Conservation (phyloP, 1,140 invertebrate genomes). For the Trichonephila clavata region DNA sequence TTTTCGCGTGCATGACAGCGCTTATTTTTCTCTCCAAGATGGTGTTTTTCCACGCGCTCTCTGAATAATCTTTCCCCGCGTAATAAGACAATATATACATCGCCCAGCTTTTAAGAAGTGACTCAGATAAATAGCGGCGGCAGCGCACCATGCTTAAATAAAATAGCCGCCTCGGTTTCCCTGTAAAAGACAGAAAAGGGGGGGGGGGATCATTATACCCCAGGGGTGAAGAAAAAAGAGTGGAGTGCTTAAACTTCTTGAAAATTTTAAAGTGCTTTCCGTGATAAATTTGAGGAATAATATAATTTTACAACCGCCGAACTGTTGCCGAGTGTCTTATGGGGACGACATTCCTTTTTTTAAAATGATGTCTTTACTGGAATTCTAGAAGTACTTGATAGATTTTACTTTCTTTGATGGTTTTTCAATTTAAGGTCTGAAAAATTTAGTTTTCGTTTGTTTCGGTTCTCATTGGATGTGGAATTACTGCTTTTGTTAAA, state of each 20-base stretch:
- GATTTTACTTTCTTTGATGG: not conserved
- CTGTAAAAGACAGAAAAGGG: not conserved
- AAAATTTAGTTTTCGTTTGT: not conserved
- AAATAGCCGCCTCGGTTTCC: not conserved
- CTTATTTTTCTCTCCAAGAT: conserved; percentile 30
- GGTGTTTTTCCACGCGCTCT: not conserved
- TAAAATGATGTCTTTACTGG: not conserved
- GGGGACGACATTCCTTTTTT: conserved; percentile 14
- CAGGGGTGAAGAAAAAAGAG: not conserved
- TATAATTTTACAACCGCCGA: conserved; percentile 55
- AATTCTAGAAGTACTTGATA: not conserved
- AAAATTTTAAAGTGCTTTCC: conserved; percentile 69
- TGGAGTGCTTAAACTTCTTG: conserved; percentile 48
- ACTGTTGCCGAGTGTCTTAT: conserved; percentile 38
- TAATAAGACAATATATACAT: conserved; percentile 52
- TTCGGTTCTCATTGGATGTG: not conserved
- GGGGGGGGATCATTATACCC: not conserved
- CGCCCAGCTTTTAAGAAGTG: not conserved
- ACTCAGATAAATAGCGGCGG: conserved; percentile 48
- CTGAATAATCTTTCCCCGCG: not conserved
- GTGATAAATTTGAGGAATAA: conserved; percentile 61
- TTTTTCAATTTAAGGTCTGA: not conserved
- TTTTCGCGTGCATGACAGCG: conserved; percentile 22
- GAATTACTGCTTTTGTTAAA: not conserved
- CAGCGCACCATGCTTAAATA: not conserved